A percentile compares a stretch with the other conserved stretches of the same genome.
Conservation (phyloP, 2,113 vertebrate genomes). For the Uria aalge region DNA sequence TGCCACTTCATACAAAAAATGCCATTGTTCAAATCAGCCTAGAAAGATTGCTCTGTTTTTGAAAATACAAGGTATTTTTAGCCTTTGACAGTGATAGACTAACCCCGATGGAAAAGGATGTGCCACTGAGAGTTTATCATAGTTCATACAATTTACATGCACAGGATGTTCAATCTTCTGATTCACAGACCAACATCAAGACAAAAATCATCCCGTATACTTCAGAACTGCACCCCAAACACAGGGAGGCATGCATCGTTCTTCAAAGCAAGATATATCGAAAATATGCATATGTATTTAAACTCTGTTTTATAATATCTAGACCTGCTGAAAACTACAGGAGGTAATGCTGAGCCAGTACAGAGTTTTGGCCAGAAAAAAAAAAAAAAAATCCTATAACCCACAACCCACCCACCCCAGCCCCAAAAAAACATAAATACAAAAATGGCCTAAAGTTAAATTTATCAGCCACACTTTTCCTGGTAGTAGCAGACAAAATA, state of each 20-base stretch:
- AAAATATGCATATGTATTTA: not conserved
- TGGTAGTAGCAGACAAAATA: not conserved
- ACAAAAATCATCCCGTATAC: not conserved
- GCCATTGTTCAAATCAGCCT: not conserved
- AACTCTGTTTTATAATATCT: not conserved
- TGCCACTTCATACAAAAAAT: not conserved
- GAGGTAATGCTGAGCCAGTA: not conserved
- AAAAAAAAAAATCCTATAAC: not conserved
- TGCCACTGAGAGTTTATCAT: not conserved
- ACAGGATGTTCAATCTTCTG: not conserved
- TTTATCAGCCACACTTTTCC: not conserved
- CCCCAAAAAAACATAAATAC: not conserved
- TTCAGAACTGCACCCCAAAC: not conserved
- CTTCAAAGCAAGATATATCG: not conserved
- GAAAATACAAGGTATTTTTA: not conserved
- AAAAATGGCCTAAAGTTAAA: not conserved
- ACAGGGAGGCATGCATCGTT: not conserved
- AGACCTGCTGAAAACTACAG: not conserved
- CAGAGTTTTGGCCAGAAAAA: not conserved
- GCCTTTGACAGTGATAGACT: not conserved
- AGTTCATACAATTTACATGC: not conserved
- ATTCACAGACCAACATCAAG: not conserved
- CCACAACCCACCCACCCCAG: not conserved
- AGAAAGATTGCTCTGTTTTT: not conserved
- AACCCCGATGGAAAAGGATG: not conserved